These are phyloP conservation scores for Euura saliciscinereae DNA, from an alignment of 1,140 invertebrate genomes.

Conservation along the genomic window DNA sequence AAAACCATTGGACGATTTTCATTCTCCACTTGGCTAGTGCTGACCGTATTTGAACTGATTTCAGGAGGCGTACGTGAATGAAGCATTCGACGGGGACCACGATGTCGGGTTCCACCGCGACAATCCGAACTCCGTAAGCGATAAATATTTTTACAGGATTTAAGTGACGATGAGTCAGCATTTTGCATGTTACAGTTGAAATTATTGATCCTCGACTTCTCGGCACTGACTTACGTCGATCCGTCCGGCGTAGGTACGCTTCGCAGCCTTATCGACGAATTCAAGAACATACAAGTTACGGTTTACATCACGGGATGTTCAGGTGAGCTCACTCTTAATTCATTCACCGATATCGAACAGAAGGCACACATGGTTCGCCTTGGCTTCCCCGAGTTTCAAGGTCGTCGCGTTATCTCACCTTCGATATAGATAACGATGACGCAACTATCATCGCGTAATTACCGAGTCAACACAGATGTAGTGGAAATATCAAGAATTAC, in stretches of 20 bases:
- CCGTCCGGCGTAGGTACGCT: conserved; percentile 68
- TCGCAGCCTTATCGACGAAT: conserved; percentile 63
- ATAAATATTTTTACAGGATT: too few relatives aligned
- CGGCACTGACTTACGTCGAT: conserved; percentile 74
- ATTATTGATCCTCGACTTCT: conserved; percentile 72
- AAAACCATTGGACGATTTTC: not conserved
- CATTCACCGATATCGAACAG: too few relatives aligned
- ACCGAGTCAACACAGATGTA: too few relatives aligned
- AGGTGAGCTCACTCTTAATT: conserved; percentile 49
- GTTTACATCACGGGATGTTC: conserved; percentile 69
- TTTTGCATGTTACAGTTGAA: conserved; percentile 51
- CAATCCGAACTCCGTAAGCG: not conserved
- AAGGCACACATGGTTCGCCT: too few relatives aligned
- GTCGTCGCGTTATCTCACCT: too few relatives aligned
- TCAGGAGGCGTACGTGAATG: conserved; percentile 26
- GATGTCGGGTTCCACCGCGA: not conserved
- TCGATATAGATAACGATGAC: too few relatives aligned
- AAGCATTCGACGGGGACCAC: conserved; percentile 20
- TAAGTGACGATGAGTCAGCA: too few relatives aligned
- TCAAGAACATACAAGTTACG: conserved; percentile 60
- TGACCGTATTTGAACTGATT: not conserved
- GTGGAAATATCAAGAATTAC: too few relatives aligned
- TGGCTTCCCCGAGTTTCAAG: too few relatives aligned
- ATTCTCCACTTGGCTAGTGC: not conserved
- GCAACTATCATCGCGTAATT: too few relatives aligned